Evolutionary conservation across 2,113 vertebrate genomes (phyloP).

Genomic region (Nanorana parkeri): DNA sequence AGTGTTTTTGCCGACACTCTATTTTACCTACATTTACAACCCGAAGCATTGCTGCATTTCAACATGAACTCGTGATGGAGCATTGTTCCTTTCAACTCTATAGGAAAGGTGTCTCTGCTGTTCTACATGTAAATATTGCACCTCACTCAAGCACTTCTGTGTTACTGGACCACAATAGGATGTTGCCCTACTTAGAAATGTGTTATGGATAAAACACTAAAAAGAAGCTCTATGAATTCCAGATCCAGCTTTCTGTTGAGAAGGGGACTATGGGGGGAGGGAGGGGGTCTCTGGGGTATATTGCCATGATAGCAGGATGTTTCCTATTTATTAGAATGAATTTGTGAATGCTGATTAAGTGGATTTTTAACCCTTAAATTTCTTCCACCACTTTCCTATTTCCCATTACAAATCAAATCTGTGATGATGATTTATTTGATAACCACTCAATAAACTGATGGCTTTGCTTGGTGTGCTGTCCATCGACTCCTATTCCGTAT

Average conservation of each 20-base stretch:
- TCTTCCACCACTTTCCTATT: constrained; percentile 24
- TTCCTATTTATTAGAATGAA: constrained; percentile 44
- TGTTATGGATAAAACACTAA: constrained; percentile 42
- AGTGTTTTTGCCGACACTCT: neutral
- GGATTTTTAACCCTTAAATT: constrained; percentile 34
- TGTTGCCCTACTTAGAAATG: neutral
- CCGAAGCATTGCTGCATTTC: neutral
- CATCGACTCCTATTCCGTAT: constrained; percentile 28
- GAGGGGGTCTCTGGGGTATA: neutral
- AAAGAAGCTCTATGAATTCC: constrained; percentile 6
- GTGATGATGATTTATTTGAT: constrained; percentile 47
- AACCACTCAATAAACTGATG: constrained; percentile 39
- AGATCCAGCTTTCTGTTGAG: neutral
- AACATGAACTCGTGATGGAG: neutral
- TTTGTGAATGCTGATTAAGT: constrained; percentile 43
- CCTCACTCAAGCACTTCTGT: constrained; percentile 27
- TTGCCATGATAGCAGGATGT: constrained; percentile 25
- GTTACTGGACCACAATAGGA: neutral
- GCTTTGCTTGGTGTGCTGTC: constrained; percentile 44
- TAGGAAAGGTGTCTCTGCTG: neutral
- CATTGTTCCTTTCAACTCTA: neutral
- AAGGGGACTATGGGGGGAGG: neutral
- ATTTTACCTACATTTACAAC: constrained; percentile 1
- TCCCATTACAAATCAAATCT: constrained; percentile 43
- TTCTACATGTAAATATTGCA: constrained; percentile 11